Evolutionary conservation across 2,888 invertebrate species (phyloP).

Genomic region (Erebia aethiops): DNA sequence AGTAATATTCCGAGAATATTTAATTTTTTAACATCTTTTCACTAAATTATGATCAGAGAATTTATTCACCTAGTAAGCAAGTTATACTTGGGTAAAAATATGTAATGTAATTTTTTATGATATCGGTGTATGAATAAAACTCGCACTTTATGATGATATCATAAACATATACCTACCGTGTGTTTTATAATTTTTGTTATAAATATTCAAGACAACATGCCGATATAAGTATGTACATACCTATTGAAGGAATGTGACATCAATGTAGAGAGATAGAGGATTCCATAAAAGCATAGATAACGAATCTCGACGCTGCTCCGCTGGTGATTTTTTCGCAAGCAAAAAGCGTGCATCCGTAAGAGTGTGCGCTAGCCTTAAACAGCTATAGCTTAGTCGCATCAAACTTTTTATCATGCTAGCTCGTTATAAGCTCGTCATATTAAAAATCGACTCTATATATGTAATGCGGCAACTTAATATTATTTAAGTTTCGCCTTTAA

Average conservation of each 20-base stretch:
- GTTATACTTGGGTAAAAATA: too few species aligned
- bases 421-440: constrained; percentile 35
- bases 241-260: background rate
- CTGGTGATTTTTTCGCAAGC: constrained; percentile 14
- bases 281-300: background rate
- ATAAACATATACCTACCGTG: too few species aligned
- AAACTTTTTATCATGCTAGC: constrained; percentile 36
- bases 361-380: constrained; percentile 36
- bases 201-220: background rate
- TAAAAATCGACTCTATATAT: constrained; percentile 37
- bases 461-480: constrained; percentile 38
- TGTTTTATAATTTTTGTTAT: background rate
- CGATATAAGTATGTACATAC: background rate
- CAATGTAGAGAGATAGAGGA: background rate
- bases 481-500: constrained; percentile 47
- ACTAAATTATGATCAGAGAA: too few species aligned
- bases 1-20: too few species aligned
- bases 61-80: too few species aligned
- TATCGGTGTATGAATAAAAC: too few species aligned
- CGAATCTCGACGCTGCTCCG: background rate
- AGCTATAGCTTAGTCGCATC: constrained; percentile 37
- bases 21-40: too few species aligned
- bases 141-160: too few species aligned
- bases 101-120: too few species aligned
- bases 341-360: constrained; percentile 11